phyloP scores from a whole-genome alignment of 2,888 invertebrate species.

The Synergus laeviventris region DNA sequence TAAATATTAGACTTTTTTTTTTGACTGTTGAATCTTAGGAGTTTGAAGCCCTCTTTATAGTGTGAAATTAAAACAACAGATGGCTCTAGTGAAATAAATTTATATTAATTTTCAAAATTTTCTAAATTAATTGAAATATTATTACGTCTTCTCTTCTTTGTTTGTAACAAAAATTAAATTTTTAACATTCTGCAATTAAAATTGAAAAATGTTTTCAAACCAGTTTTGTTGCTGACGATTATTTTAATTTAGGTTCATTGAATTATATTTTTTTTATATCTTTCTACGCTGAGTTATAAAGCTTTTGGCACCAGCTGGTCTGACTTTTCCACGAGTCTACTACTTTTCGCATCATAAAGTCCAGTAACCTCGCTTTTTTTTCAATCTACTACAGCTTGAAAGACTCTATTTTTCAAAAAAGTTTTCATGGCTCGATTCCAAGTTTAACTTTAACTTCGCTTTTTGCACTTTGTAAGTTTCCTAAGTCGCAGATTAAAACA shows the following conservation, averaged over 20 bases:
- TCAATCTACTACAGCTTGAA: neutral
- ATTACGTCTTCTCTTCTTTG: neutral
- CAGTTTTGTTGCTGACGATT: neutral
- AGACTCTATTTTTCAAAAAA: constrained; percentile 8
- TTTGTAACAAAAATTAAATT: neutral
- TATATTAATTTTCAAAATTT: neutral
- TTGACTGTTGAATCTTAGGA: neutral
- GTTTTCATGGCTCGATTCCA: constrained; percentile 10
- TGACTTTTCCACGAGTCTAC: neutral
- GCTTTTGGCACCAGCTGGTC: constrained; percentile 10
- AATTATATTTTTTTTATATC: neutral
- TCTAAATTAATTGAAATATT: neutral
- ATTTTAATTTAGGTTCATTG: neutral
- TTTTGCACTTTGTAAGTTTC: neutral
- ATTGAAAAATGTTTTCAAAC: neutral
- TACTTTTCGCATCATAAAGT: constrained; percentile 20
- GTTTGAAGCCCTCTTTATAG: neutral
- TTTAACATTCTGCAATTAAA: neutral
- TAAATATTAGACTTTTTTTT: neutral
- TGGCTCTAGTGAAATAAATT: neutral
- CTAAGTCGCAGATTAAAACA: neutral
- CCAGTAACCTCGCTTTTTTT: constrained; percentile 33
- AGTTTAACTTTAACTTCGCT: neutral
- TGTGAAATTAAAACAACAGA: neutral
- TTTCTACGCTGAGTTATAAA: neutral